A percentile compares a stretch with the other conserved stretches of the same genome.
Conservation (phyloP, 2,113 vertebrate genomes). For the Leucoraja erinaceus region DNA sequence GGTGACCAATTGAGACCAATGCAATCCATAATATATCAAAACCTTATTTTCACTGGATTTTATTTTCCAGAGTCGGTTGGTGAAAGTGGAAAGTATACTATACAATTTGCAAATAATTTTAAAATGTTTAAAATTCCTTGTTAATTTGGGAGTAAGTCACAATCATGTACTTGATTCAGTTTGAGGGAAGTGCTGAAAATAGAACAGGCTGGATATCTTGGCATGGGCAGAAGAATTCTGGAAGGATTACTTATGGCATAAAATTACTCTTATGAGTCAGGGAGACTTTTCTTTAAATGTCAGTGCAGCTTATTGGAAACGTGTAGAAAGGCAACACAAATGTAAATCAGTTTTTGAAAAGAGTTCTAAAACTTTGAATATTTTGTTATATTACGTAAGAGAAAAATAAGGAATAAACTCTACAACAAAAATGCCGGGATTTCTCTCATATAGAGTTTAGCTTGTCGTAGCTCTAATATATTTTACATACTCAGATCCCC, state of each 20-base stretch:
- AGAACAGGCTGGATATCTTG: constrained; percentile 11
- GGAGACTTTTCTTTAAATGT: constrained; percentile 28
- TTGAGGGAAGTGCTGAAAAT: constrained; percentile 13
- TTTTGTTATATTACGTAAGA: background rate
- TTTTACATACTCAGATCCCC: background rate
- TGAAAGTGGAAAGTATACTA: background rate
- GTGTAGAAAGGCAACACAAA: background rate
- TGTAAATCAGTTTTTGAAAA: background rate
- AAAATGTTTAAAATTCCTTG: too few relatives aligned
- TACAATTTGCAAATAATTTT: background rate
- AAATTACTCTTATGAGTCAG: constrained; percentile 22
- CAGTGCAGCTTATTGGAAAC: background rate
- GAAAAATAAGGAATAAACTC: background rate
- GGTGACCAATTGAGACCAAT: background rate
- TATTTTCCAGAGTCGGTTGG: too few relatives aligned
- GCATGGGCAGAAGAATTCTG: background rate
- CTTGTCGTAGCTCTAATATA: background rate
- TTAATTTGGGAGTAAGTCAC: background rate
- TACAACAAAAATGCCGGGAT: background rate
- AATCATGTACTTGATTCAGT: background rate
- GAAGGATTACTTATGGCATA: background rate
- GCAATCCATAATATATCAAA: background rate
- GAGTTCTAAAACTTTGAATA: background rate
- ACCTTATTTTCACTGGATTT: background rate
- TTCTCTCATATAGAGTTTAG: background rate